These are phyloP conservation scores for Bombycilla garrulus DNA, from an alignment of 2,113 vertebrate species.

Conservation along the genomic window DNA sequence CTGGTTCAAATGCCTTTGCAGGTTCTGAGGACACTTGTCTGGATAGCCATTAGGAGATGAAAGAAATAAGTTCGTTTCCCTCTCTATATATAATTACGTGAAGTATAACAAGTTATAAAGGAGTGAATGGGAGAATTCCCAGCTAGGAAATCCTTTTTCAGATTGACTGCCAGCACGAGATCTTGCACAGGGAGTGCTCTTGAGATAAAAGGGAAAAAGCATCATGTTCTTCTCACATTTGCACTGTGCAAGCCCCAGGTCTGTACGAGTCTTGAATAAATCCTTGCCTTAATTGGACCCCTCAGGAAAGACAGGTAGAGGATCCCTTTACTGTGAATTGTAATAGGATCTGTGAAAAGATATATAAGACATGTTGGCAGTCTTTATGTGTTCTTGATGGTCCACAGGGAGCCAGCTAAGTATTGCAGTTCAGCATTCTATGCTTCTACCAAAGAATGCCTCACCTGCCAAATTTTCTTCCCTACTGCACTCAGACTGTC, in stretches of 20 bases:
- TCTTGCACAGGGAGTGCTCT: not conserved
- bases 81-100: not conserved
- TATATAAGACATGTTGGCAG: conserved; percentile 49
- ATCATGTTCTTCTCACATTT: conserved; percentile 25
- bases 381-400: conserved; percentile 41
- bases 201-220: conserved; percentile 52
- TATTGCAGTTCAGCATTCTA: not conserved
- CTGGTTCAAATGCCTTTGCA: not conserved
- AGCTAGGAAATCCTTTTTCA: not conserved
- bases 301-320: conserved; percentile 58
- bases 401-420: conserved; percentile 8
- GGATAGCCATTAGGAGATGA: conserved; percentile 4
- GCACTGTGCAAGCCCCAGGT: conserved; percentile 15
- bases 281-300: conserved; percentile 52
- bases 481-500: not conserved
- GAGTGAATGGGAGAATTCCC: not conserved
- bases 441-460: not conserved
- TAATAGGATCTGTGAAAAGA: conserved; percentile 45
- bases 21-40: not conserved
- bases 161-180: not conserved
- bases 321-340: conserved; percentile 41
- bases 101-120: not conserved
- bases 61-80: not conserved
- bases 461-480: not conserved
- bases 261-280: conserved; percentile 24